These are phyloP conservation scores for Eucriotettix oculatus DNA, from an alignment of 2,888 invertebrate genomes.

Conservation along the genomic window DNA sequence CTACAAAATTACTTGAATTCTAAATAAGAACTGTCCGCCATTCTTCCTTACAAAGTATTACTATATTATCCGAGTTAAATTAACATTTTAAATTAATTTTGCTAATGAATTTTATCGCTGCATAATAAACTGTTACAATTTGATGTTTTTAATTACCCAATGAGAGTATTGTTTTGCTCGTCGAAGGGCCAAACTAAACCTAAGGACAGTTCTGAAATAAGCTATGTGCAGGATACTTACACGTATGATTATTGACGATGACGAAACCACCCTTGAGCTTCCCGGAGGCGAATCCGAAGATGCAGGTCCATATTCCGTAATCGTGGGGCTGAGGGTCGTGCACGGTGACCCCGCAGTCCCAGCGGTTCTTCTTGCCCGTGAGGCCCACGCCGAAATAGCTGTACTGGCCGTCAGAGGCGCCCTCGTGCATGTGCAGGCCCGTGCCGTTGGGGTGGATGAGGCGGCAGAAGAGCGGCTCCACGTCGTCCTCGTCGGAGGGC, in stretches of 20 bases:
- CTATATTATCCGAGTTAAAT: too few species aligned
- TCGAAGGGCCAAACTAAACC: too few species aligned
- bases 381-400: neutral
- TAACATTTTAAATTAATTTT: too few species aligned
- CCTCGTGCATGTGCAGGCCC: neutral
- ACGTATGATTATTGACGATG: neutral
- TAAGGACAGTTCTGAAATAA: too few species aligned
- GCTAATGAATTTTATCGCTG: too few species aligned
- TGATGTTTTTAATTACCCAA: too few species aligned
- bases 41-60: too few species aligned
- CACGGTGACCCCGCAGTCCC: neutral
- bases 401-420: neutral
- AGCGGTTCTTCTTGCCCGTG: neutral
- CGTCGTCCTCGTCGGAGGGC: neutral
- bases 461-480: neutral
- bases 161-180: too few species aligned
- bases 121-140: too few species aligned
- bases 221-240: neutral
- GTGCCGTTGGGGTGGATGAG: neutral
- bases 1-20: too few species aligned
- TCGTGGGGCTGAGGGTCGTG: neutral
- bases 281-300: neutral
- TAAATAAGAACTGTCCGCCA: too few species aligned
- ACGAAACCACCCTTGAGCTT: neutral
- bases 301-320: neutral